phyloP scores from a whole-genome alignment of 23 tunicate species.

The Halocynthia aurantium region DNA sequence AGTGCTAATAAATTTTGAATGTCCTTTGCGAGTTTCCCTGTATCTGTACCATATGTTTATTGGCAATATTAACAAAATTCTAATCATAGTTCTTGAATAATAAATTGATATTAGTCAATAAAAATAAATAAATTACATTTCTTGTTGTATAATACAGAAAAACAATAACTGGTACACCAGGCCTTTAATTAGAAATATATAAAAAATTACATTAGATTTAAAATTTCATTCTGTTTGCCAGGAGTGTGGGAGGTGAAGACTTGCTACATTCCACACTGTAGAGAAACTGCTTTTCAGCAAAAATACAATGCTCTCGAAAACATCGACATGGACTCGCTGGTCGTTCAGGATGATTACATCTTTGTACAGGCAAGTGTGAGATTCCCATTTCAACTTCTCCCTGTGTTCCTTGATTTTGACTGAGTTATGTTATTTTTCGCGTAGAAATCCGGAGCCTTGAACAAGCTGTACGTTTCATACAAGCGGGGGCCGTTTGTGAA shows the following conservation, averaged over 20 bases:
- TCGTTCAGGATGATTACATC: slow-evolving; percentile 69
- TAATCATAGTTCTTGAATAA: too few species aligned
- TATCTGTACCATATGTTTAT: too few species aligned
- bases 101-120: too few species aligned
- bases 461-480: slow-evolving; percentile 70
- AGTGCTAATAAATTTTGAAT: too few species aligned
- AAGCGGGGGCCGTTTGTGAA: slow-evolving; percentile 43
- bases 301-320: slow-evolving; percentile 35
- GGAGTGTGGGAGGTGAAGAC: slow-evolving; percentile 30
- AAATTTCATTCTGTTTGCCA: slow-evolving; percentile 4
- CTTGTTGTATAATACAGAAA: too few species aligned
- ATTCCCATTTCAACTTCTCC: not conserved
- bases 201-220: not conserved
- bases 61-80: too few species aligned
- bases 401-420: not conserved
- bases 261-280: slow-evolving; percentile 56
- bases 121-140: too few species aligned
- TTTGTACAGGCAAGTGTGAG: slow-evolving; percentile 63
- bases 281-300: slow-evolving; percentile 41
- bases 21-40: too few species aligned
- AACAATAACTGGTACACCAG: too few species aligned
- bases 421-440: not conserved
- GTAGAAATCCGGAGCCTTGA: slow-evolving; percentile 69
- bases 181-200: too few species aligned
- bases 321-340: slow-evolving; percentile 62